Conservation (phyloP, 2,797 vertebrate genomes). For the Phoxinus dragarum region DNA sequence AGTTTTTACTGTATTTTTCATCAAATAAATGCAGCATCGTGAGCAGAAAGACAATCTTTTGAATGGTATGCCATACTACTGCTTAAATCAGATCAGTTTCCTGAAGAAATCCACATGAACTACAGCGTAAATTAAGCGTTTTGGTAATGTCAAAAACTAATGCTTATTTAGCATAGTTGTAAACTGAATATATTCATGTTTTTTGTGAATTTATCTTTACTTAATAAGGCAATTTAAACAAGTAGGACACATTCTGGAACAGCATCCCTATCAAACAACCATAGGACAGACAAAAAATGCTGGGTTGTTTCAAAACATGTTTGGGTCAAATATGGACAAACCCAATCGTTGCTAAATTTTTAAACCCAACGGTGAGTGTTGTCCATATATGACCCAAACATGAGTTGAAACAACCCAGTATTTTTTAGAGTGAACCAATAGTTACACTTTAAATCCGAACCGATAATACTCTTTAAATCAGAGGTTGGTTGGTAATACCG, state of each 20-base stretch:
- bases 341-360: too few species aligned
- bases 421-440: neutral
- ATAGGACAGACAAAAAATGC: neutral
- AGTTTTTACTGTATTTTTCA: neutral
- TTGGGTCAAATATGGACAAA: neutral
- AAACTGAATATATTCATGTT: neutral
- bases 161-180: neutral
- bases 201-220: neutral
- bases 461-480: too few species aligned
- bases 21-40: neutral
- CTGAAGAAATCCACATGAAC: neutral
- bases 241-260: neutral
- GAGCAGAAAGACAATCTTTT: neutral
- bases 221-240: neutral
- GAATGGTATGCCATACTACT: neutral
- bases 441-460: neutral
- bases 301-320: neutral
- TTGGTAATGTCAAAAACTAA: neutral
- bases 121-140: neutral
- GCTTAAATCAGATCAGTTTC: slow-evolving; percentile 1
- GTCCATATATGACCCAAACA: too few species aligned
- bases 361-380: too few species aligned
- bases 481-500: too few species aligned
- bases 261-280: neutral
- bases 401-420: too few species aligned